phyloP scores from a whole-genome alignment of 2,113 vertebrate genomes.

The Macheiramphus alcinus region DNA sequence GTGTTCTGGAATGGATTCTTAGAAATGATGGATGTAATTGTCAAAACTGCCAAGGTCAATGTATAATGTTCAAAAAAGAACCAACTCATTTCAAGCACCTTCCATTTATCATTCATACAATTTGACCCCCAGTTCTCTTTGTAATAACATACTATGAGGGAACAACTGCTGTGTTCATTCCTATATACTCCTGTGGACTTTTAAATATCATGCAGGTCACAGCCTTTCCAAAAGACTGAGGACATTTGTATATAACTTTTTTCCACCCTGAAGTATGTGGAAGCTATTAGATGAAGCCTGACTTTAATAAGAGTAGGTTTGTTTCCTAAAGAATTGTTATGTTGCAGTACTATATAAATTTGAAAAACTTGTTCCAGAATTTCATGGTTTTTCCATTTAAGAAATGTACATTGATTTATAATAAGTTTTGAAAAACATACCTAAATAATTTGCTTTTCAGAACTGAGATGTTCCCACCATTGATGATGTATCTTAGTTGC shows the following conservation, averaged over 20 bases:
- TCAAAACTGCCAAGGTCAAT: slow-evolving; percentile 97
- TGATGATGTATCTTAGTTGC: slow-evolving; percentile 24
- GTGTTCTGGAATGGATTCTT: slow-evolving; percentile 89
- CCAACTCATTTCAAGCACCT: slow-evolving; percentile 86
- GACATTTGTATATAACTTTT: slow-evolving; percentile 77
- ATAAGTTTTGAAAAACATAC: neutral
- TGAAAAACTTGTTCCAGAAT: neutral
- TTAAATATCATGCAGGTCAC: slow-evolving; percentile 79
- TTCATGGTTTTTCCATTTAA: neutral
- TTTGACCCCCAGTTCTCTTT: slow-evolving; percentile 90
- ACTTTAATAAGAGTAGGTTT: slow-evolving; percentile 52
- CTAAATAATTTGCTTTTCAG: neutral
- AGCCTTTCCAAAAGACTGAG: slow-evolving; percentile 73
- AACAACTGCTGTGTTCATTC: slow-evolving; percentile 88
- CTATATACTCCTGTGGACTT: slow-evolving; percentile 81
- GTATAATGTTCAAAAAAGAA: slow-evolving; percentile 83
- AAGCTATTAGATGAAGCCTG: slow-evolving; percentile 59
- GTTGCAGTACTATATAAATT: neutral
- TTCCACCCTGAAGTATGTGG: slow-evolving; percentile 38
- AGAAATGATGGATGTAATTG: slow-evolving; percentile 94
- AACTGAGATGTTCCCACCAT: neutral
- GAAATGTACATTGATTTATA: neutral
- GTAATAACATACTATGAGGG: slow-evolving; percentile 88
- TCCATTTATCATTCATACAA: slow-evolving; percentile 90
- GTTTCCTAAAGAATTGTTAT: slow-evolving; percentile 8